Percentiles rank a stretch among this genome's conserved stretches.
Conservation (phyloP, 2,888 invertebrate species). For the Microdon myrmicae region DNA sequence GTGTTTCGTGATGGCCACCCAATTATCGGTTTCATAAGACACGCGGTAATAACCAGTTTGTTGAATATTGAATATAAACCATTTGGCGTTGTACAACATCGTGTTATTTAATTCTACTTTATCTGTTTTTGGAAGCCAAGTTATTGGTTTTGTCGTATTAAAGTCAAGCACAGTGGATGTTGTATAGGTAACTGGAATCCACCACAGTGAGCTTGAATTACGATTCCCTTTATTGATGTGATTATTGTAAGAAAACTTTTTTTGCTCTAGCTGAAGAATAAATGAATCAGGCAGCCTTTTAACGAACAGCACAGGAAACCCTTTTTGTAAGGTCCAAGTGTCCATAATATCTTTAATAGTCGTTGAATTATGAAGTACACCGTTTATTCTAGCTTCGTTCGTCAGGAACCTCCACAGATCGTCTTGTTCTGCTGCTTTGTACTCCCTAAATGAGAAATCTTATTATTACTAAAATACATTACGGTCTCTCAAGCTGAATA, state of each 20-base stretch:
- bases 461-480: neutral
- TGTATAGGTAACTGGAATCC: constrained; percentile 84
- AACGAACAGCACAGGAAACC: constrained; percentile 82
- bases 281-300: constrained; percentile 64
- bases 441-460: too few relatives aligned
- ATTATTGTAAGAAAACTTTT: constrained; percentile 75
- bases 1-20: constrained; percentile 69
- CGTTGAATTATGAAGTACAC: constrained; percentile 72
- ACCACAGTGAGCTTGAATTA: constrained; percentile 72
- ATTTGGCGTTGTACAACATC: constrained; percentile 68
- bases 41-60: constrained; percentile 67
- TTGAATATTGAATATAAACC: constrained; percentile 66
- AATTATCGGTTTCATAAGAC: constrained; percentile 64
- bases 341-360: constrained; percentile 82
- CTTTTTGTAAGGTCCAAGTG: constrained; percentile 88
- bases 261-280: constrained; percentile 66
- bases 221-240: constrained; percentile 59
- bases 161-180: constrained; percentile 73
- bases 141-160: constrained; percentile 72
- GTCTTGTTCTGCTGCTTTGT: constrained; percentile 83
- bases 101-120: constrained; percentile 69
- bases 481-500: too few relatives aligned
- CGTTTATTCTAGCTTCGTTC: constrained; percentile 74
- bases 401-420: constrained; percentile 89
- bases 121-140: constrained; percentile 76